Evolutionary conservation across 2,113 vertebrate species (phyloP), one percentile per base, ranked within the genome.

Genomic region (Nanorana parkeri): DNA sequence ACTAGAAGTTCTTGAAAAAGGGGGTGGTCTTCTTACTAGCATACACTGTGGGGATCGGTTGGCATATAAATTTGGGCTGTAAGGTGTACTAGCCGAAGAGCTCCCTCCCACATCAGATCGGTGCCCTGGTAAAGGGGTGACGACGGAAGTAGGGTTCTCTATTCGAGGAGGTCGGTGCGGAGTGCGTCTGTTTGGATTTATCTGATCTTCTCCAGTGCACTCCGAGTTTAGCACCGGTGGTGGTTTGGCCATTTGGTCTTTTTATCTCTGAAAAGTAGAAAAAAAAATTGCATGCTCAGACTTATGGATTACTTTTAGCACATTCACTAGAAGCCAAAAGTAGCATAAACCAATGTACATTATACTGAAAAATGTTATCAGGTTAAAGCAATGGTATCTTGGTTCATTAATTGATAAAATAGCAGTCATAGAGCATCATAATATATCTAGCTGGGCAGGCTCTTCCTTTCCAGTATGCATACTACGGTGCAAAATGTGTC

Each of bases 1-100:
- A 86, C 96, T 97, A 89, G 97, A 98, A 52, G 93, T 92, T 85
- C 95, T 94, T 80, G 94, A 91, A 84, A 92, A 86, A 85, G 91
- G 88, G 82, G 94, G 90, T 68, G 92, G 91, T 87, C 93, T 90
- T 91, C 92, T 90, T 83, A 94, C 88, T 86, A 94, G 91, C 88
- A 93, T 94, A 91, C 92, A 96, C 80, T 94, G 86, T 67, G 94
- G 93, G 63, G 94, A 94, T 85, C 96, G 94, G 68, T 89, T 94
- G 85, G 93, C 94, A 89, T 93, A 95, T 47, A 92, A 94, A 67
- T 87, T 88, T 2, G 93, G 94, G 85, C 92, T 93, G 89, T 91
- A 91, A n/a, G 90, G 85, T 88, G 88, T 90, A 89, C 87, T 72
- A 64, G 90, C 88, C 20, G 86, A 84, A 73, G 88, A 86, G 87